Percentiles rank a stretch among this genome's conserved stretches.
Conservation (phyloP, 1,140 invertebrate species). For the Halyomorpha halys region DNA sequence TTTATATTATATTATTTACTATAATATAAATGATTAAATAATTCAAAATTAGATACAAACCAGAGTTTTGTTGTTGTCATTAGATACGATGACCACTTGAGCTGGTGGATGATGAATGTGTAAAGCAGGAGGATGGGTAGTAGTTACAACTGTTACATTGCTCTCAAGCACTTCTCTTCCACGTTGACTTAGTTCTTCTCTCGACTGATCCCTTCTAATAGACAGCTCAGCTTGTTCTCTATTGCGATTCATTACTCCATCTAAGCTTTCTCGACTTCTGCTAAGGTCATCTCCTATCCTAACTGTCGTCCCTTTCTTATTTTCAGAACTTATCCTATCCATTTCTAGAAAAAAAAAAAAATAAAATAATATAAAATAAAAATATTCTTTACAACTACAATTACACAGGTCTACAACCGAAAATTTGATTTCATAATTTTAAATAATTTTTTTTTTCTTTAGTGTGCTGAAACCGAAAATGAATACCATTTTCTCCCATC, state of each 20-base stretch:
- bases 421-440: too few species aligned
- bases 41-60: constrained; percentile 31
- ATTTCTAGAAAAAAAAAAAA: neutral
- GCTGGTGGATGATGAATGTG: constrained; percentile 33
- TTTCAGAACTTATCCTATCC: neutral
- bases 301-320: constrained; percentile 24
- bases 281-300: constrained; percentile 22
- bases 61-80: constrained; percentile 59
- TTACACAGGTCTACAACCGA: too few species aligned
- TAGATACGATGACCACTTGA: constrained; percentile 67
- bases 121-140: constrained; percentile 64
- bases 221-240: neutral
- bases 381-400: too few species aligned
- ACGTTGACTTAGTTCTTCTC: neutral
- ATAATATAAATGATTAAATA: neutral
- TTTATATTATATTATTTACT: too few species aligned
- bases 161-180: constrained; percentile 29
- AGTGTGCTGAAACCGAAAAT: too few species aligned
- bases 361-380: too few species aligned
- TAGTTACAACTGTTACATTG: constrained; percentile 58
- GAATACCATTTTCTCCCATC: too few species aligned
- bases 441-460: too few species aligned
- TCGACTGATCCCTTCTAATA: neutral
- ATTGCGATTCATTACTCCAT: neutral
- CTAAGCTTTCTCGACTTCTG: neutral